Conservation (phyloP, 2,888 invertebrate genomes). For the Ephialtes manifestator region DNA sequence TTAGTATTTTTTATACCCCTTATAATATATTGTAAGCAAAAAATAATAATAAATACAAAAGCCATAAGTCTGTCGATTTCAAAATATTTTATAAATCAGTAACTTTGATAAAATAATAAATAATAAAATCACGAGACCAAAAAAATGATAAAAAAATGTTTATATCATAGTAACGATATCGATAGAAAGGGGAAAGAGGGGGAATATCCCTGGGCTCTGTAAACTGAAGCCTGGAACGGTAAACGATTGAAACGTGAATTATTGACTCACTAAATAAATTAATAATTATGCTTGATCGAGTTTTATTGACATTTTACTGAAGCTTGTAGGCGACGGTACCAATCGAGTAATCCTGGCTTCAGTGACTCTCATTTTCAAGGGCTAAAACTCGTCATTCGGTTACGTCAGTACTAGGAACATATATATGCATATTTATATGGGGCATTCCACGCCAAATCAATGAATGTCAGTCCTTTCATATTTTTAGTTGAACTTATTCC, state of each 20-base stretch:
- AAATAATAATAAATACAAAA: no score
- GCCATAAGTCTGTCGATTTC: no score
- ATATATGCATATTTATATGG: no score
- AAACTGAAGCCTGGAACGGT: neutral
- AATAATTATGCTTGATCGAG: conserved; percentile 25
- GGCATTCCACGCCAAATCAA: no score
- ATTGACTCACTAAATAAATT: conserved; percentile 1
- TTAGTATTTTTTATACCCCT: no score
- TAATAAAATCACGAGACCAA: neutral
- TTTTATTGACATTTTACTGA: conserved; percentile 43
- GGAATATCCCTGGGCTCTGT: neutral
- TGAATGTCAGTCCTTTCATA: no score
- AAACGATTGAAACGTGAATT: conserved; percentile 10
- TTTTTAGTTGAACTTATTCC: no score
- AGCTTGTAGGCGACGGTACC: neutral
- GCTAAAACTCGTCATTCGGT: conserved; percentile 46
- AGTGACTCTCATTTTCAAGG: conserved; percentile 58
- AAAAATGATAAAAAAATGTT: neutral
- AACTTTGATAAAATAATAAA: neutral
- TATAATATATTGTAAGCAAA: no score
- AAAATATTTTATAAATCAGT: neutral
- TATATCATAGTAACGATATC: neutral
- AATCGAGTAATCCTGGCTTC: conserved; percentile 17
- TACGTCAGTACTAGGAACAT: conserved; percentile 48
- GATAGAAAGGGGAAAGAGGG: neutral